These are phyloP conservation scores for Rhadinocentrus ornatus DNA, from an alignment of 2,797 vertebrate genomes.

Conservation along the genomic window DNA sequence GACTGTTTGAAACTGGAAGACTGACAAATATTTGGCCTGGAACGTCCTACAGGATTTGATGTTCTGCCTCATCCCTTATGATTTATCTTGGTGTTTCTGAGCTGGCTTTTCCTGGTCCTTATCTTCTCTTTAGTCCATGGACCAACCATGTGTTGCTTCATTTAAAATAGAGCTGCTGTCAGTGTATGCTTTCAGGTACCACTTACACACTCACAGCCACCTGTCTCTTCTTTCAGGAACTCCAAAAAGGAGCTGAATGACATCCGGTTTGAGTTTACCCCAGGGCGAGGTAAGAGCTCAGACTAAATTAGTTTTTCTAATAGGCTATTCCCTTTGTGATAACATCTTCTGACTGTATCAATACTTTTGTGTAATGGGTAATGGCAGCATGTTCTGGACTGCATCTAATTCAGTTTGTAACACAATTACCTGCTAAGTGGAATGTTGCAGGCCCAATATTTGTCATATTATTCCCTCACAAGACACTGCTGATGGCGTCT, in stretches of 20 bases:
- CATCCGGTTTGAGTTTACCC: conserved; percentile 98
- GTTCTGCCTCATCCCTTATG: background rate
- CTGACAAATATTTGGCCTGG: background rate
- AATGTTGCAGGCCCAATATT: conserved; percentile 69
- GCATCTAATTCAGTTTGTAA: conserved; percentile 48
- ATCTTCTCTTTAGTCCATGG: conserved; percentile 8
- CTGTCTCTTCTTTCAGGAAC: conserved; percentile 85
- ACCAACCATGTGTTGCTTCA: conserved; percentile 1
- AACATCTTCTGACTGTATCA: conserved; percentile 24
- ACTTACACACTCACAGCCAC: conserved; percentile 14
- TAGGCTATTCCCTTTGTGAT: conserved; percentile 22
- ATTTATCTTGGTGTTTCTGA: conserved; percentile 1
- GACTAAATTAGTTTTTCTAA: conserved; percentile 30
- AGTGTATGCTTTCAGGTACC: conserved; percentile 23
- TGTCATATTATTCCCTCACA: conserved; percentile 63
- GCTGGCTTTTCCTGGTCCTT: background rate
- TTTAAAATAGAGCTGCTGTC: conserved; percentile 10
- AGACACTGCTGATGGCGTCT: conserved; percentile 98
- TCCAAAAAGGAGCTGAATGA: conserved; percentile 98
- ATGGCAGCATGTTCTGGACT: conserved; percentile 27
- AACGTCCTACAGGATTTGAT: background rate
- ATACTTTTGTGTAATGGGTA: conserved; percentile 26
- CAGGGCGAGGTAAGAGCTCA: conserved; percentile 90
- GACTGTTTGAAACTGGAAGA: conserved; percentile 10
- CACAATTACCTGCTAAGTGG: conserved; percentile 44